Evolutionary conservation across 1,140 invertebrate genomes (phyloP).

Genomic region (Trichonephila clavipes): DNA sequence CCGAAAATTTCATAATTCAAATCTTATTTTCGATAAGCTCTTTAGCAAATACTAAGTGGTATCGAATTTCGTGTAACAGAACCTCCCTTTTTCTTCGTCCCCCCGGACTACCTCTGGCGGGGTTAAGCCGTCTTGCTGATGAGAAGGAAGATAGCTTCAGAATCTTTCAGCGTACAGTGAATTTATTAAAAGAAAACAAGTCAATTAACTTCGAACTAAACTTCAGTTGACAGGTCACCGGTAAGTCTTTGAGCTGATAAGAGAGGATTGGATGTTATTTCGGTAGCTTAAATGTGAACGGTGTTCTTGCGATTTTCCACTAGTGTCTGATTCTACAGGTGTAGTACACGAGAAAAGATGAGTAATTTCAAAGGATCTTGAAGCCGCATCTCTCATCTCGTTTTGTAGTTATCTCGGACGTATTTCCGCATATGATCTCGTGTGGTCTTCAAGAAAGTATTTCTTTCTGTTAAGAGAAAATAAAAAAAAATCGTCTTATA

Average conservation of each 20-base stretch:
- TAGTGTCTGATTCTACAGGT: too few species aligned
- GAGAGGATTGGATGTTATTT: conserved; percentile 17
- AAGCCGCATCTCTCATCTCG: too few species aligned
- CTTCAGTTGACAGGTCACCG: conserved; percentile 49
- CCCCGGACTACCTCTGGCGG: neutral
- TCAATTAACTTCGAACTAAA: conserved; percentile 67
- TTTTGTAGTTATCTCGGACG: too few species aligned
- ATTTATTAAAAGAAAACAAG: conserved; percentile 74
- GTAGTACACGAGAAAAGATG: too few species aligned
- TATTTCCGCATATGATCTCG: too few species aligned
- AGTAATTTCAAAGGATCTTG: too few species aligned
- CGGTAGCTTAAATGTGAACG: conserved; percentile 9
- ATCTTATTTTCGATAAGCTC: conserved; percentile 52
- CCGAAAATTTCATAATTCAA: conserved; percentile 58
- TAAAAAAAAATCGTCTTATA: too few species aligned
- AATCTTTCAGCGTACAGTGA: conserved; percentile 1
- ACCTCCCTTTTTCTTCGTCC: neutral
- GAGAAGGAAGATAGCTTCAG: conserved; percentile 19
- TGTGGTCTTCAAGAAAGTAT: too few species aligned
- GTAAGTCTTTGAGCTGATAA: conserved; percentile 13
- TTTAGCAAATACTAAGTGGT: conserved; percentile 40
- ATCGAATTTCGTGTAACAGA: conserved; percentile 22
- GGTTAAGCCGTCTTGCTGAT: conserved; percentile 26
- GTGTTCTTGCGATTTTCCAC: neutral
- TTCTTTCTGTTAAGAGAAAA: too few species aligned